Evolutionary conservation across 2,888 invertebrate genomes (phyloP), one percentile per base, ranked within the genome.

Genomic region (Spatulosminthurus flaviceps): DNA sequence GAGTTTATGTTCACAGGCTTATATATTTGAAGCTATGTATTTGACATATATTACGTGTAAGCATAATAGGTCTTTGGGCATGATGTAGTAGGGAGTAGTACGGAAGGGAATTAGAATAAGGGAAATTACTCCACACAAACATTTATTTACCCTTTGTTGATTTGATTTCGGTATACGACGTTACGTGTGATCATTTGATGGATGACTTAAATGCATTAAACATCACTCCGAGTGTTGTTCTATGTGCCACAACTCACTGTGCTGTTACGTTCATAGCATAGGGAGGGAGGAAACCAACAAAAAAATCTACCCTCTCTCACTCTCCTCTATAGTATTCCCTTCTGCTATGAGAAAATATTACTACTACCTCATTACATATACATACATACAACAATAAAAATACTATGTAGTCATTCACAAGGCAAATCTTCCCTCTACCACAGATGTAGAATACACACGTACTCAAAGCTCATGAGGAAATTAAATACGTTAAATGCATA

Each of bases 181-280:
- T 61, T 26, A 66, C 66, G 67, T 60, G 43, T 70, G 70, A 70
- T 70, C 77, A 70, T 69, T 77, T 77, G 77, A 77, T 77, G 77
- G 77, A 77, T 77, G 77, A 77, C 77, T 77, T 77, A 70, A 77
- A 77, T 77, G 70, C 77, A 77, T 77, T 70, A 77, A 77, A 70
- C 70, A 67, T n/a, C n/a, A 60, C 9, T 34, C 34, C 4, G 34
- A 34, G 34, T 34, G 34, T 34, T 34, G 34, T 34, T 7, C 34
- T 34, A n/a, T n/a, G 34, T 34, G 34, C 34, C 34, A 34, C 34
- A 34, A 34, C 34, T 34, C 34, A 34, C 34, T 34, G 42, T 71
- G 71, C 13, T 71, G 43, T 41, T 24, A 41, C 71, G 71, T 42
- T 71, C 41, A 1, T 13, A 42, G n/a, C 13, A 71, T 24, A 22